Base-by-base conservation (phyloP, 2,888 invertebrate species). In the Isotomurus palustris region DNA sequence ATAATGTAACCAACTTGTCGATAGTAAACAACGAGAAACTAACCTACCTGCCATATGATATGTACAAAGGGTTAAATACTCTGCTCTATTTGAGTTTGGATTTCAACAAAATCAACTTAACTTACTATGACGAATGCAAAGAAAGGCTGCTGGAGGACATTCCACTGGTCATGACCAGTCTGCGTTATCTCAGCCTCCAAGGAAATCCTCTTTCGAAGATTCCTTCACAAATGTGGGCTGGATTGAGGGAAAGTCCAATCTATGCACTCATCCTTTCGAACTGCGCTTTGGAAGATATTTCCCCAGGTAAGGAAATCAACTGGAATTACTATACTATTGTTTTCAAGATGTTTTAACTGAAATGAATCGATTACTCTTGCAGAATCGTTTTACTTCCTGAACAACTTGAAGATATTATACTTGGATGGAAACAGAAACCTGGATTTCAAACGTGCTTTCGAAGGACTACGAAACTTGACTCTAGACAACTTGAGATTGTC, bases 191-290 rank as follows among this genome's bases (percentile, higher is more conserved):
- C 29, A 32, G 24, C 8, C 32, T 70, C 19, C 36, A 44, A 5
- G 53, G 61, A 19, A 70, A 70, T 53, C 70, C 70, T 12, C 21
- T 70, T 12, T 52, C 35, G n/a, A 45, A 54, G 0, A 63, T 70
- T 40, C 70, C 68, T 6, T 22, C 28, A 12, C 60, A 57, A 53
- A 67, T 65, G 57, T 70, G 67, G 51, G 61, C 59, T 10, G 62
- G 63, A 4, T 19, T 70, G 12, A 43, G 66, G 24, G 8, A 57
- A 0, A 66, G 66, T 51, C 58, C 56, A 10, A 1, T 67, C 8
- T 50, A 6, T 2, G 1, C 35, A 8, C 38, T 70, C 2, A 57
- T 29, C 19, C 44, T 68, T n/a, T 40, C 47, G 2, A 52, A 58
- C 22, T 64, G 53, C 40, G 53, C 14, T 45, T 56, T 70, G 5